phyloP scores from a whole-genome alignment of 2,113 vertebrate species.

The Dicentrarchus labrax region DNA sequence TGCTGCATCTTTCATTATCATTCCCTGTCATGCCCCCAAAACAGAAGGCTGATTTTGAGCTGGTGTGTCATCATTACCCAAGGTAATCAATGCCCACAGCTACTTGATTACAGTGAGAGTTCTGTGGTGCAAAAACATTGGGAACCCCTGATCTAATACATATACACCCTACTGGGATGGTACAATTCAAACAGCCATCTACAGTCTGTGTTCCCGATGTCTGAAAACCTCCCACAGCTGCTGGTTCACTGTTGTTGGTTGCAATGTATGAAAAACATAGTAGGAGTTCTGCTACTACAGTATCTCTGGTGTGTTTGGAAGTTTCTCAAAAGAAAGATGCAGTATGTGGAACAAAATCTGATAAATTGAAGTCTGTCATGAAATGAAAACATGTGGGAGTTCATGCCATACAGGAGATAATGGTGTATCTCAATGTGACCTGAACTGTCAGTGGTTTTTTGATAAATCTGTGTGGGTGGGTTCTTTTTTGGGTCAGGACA shows the following conservation, averaged over 20 bases:
- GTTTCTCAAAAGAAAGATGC: too few relatives aligned
- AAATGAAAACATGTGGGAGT: not conserved
- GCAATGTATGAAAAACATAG: not conserved
- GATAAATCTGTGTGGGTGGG: not conserved
- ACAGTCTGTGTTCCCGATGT: not conserved
- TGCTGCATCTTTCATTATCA: not conserved
- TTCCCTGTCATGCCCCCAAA: not conserved
- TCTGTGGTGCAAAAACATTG: not conserved
- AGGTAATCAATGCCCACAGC: not conserved
- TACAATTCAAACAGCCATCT: not conserved
- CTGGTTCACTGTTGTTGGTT: not conserved
- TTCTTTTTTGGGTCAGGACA: slow-evolving; percentile 83
- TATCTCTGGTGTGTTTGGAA: not conserved
- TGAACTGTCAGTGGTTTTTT: slow-evolving; percentile 1
- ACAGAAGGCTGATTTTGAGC: not conserved
- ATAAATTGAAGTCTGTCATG: not conserved
- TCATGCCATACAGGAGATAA: not conserved
- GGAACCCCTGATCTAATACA: not conserved
- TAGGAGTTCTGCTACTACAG: not conserved
- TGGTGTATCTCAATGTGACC: not conserved
- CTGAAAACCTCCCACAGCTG: not conserved
- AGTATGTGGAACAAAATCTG: not conserved
- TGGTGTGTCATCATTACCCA: not conserved
- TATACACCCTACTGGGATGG: not conserved
- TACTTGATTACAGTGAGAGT: not conserved